phyloP scores from a whole-genome alignment of 2,888 invertebrate species.

The Drosophila incognita region DNA sequence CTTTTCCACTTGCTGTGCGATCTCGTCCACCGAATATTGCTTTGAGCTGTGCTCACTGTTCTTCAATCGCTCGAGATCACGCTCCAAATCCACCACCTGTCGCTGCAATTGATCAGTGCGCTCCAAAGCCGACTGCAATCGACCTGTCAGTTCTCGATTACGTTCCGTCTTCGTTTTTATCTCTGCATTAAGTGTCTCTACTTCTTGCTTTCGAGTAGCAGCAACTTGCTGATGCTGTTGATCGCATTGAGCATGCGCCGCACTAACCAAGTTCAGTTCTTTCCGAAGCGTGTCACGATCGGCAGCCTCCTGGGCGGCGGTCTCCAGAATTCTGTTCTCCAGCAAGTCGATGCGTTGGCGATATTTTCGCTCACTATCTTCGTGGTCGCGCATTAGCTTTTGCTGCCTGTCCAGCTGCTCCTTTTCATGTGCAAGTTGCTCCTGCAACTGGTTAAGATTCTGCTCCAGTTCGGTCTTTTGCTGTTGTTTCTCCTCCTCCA shows the following conservation, averaged over 20 bases:
- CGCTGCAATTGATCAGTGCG: slow-evolving; percentile 84
- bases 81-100: slow-evolving; percentile 86
- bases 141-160: slow-evolving; percentile 76
- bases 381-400: slow-evolving; percentile 73
- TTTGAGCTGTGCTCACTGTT: slow-evolving; percentile 81
- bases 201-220: slow-evolving; percentile 86
- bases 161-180: slow-evolving; percentile 87
- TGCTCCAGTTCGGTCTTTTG: slow-evolving; percentile 47
- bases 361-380: slow-evolving; percentile 77
- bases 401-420: slow-evolving; percentile 78
- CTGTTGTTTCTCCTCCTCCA: slow-evolving; percentile 61
- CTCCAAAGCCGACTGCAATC: slow-evolving; percentile 70
- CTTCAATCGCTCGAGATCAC: slow-evolving; percentile 81
- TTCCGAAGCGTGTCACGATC: slow-evolving; percentile 85
- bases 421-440: slow-evolving; percentile 78
- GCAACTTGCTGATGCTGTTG: slow-evolving; percentile 81
- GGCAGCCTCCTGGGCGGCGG: slow-evolving; percentile 68
- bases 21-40: slow-evolving; percentile 86
- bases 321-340: slow-evolving; percentile 73
- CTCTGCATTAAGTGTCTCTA: slow-evolving; percentile 86
- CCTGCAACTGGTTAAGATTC: slow-evolving; percentile 67
- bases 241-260: slow-evolving; percentile 83
- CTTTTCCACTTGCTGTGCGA: slow-evolving; percentile 86
- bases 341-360: slow-evolving; percentile 72
- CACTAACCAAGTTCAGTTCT: slow-evolving; percentile 85